Base-by-base conservation (phyloP, 2,888 invertebrate species). In the Diarsia mendica region DNA sequence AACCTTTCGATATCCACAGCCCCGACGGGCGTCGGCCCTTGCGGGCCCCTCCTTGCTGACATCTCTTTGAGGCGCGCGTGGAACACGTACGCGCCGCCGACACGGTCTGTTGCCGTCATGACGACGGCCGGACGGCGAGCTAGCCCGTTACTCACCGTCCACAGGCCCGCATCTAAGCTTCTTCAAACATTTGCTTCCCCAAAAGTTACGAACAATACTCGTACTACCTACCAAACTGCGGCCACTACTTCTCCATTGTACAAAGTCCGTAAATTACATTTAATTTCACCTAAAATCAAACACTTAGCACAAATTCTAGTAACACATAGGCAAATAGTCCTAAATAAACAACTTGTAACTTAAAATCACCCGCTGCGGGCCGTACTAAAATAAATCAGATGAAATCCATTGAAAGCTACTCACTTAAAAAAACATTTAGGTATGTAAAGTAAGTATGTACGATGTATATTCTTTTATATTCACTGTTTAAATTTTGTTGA, bases 301-400 rank as follows among this genome's bases (percentile, higher is more conserved):
- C 67, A 80, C 72, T 82, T 80, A 74, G 65, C 69, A 53, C 46
- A 80, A 72, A 69, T 80, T 76, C 77, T 77, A 77, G 78, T 85
- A 80, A 82, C 76, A 77, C 84, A 70, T 67, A 66, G 48, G 55
- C 69, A 84, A 88, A 85, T 76, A 76, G 85, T 86, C 91, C 90
- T 90, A 90, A 85, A 80, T 82, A 73, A 90, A 90, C 90, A 90
- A 69, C 46, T 72, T 75, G 70, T 67, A 75, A 80, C 80, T 79
- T 83, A 73, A 81, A 85, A 84, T 83, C 85, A 71, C 72, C 69
- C 67, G 70, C 76, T 65, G 72, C 46, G 78, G 61, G 71, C 49
- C 77, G 67, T 80, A 88, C 69, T 64, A 87, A 89, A 89, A 88
- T 86, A 88, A 89, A 88, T 87, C 75, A 72, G 78, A 79, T 74